phyloP scores from a whole-genome alignment of 2,888 invertebrate species.

The Caenorhabditis macrosperma region DNA sequence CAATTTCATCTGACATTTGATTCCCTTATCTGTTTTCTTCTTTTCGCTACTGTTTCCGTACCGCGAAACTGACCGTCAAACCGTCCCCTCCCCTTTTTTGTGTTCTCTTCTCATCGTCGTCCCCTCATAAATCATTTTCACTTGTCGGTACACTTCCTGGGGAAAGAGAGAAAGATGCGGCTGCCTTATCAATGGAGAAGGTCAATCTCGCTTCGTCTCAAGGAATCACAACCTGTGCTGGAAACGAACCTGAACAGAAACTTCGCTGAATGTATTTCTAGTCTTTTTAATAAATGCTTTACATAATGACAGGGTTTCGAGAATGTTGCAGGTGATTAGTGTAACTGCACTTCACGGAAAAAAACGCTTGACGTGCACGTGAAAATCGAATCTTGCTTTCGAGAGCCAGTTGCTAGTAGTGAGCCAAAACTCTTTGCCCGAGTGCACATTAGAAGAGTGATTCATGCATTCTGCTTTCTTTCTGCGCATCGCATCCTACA shows the following conservation, averaged over 20 bases:
- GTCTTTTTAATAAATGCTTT: too few species aligned
- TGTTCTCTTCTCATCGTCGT: conserved; percentile 7
- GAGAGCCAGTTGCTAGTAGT: neutral
- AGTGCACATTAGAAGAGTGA: neutral
- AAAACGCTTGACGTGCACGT: neutral
- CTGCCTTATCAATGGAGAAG: neutral
- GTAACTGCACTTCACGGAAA: neutral
- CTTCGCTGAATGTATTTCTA: neutral
- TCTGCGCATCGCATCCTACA: neutral
- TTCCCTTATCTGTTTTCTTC: neutral
- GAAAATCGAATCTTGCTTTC: neutral
- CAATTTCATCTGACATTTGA: conserved; percentile 4
- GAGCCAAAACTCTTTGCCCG: neutral
- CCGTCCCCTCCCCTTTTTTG: neutral
- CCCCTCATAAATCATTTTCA: conserved; percentile 42
- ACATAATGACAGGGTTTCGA: too few species aligned
- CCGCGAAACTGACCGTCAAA: neutral
- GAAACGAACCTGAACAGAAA: neutral
- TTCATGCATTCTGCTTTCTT: neutral
- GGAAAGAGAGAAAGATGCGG: neutral
- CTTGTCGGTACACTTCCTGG: conserved; percentile 1
- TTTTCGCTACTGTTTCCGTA: neutral
- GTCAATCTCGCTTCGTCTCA: neutral
- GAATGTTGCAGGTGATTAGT: neutral
- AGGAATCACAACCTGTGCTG: neutral